Base-by-base conservation (phyloP, 2,888 invertebrate genomes). In the Agapostemon virescens region DNA sequence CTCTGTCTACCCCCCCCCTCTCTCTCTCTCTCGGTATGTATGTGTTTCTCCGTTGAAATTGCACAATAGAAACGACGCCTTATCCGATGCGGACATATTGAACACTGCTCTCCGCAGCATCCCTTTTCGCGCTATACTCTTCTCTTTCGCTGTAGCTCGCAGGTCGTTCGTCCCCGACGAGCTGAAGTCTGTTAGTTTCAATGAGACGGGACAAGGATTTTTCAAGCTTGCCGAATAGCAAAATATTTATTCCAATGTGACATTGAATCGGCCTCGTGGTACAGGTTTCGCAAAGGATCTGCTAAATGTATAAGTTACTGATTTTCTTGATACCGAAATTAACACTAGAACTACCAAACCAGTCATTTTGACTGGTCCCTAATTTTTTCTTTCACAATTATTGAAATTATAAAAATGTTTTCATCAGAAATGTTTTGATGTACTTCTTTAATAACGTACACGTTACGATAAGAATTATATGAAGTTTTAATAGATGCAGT, bases 81-180 rank as follows among this genome's bases (percentile, higher is more conserved):
- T 82, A 82, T 80, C 78, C 81, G 75, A 82, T 81, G 79, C 82
- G 85, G 75, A 85, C 64, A 66, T 86, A 85, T 84, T 81, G 81
- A 74, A 85, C 85, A 81, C 49, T 64, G 49, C 45, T 58, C 64
- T 66, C 63, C 33, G 33, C 61, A 72, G 38, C 63, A 17, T 67
- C 58, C n/a, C 63, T 63, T 72, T 64, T 33, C 52, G n/a, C 69
- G 40, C 42, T 45, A 69, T 33, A 73, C 30, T 69, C 69, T 66
- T 15, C 17, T 52, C 17, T 61, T 6, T n/a, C 23, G 11, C 26
- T 23, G 15, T 26, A 26, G 15, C 36, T 38, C 49, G 26, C 13
- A 38, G 38, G 23, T 30, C n/a, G 13, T 70, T 68, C 74, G 26
- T 11, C 67, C 55, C 13, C 33, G 42, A 68, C 71, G 64, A 71